A percentile compares a stretch with the other conserved stretches of the same genome.
These are phyloP conservation scores for Cyaniris semiargus DNA, from an alignment of 2,888 invertebrate genomes.

Conservation along the genomic window DNA sequence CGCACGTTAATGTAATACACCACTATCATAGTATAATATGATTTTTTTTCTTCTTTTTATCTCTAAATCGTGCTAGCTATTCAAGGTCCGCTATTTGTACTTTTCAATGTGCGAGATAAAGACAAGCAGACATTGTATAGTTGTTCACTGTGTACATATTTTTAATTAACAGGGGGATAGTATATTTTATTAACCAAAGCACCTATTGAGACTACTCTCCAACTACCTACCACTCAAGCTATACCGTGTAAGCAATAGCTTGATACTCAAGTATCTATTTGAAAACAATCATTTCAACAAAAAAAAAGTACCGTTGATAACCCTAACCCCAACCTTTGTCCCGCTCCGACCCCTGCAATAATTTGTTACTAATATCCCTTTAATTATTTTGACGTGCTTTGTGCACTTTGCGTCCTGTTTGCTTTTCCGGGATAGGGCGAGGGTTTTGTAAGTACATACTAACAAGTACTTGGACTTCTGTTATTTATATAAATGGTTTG, in stretches of 20 bases:
- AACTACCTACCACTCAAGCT: not conserved
- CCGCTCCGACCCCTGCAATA: conserved; percentile 67
- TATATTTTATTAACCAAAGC: not conserved
- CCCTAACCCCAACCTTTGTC: conserved; percentile 50
- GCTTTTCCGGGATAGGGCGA: not conserved
- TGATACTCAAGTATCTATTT: not conserved
- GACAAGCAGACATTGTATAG: no score
- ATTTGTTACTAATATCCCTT: conserved; percentile 75
- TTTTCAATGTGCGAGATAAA: no score
- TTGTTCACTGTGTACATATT: not conserved
- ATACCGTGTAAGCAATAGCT: not conserved
- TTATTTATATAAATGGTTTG: not conserved
- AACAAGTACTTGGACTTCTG: not conserved
- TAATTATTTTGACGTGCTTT: conserved; percentile 63
- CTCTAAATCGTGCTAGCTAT: no score
- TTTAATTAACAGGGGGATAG: not conserved
- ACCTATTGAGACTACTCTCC: not conserved
- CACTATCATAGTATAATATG: no score
- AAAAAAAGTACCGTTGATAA: not conserved
- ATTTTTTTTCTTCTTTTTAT: no score
- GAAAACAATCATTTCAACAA: not conserved
- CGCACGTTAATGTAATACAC: no score
- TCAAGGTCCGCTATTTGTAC: no score
- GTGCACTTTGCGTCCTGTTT: conserved; percentile 31
- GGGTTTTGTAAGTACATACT: not conserved